phyloP scores from a whole-genome alignment of 2,797 vertebrate genomes.

The Fratercula arctica region DNA sequence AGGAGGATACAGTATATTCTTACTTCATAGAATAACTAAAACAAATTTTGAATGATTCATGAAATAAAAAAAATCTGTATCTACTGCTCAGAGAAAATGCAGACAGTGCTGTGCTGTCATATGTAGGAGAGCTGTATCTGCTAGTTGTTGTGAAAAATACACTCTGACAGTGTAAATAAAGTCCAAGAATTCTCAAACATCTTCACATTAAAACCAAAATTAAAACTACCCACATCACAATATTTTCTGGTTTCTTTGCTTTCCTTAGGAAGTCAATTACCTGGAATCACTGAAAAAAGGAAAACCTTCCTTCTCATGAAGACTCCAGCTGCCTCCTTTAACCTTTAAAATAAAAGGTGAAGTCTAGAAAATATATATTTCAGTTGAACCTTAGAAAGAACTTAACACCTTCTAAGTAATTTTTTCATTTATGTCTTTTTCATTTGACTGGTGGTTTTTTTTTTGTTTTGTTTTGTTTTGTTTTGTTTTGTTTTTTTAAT shows the following conservation, averaged over 20 bases:
- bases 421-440: background rate
- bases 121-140: background rate
- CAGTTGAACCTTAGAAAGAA: background rate
- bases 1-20: background rate
- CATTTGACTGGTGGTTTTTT: background rate
- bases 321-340: background rate
- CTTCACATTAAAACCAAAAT: background rate
- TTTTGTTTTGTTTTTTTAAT: background rate
- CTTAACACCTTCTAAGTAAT: background rate
- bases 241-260: background rate
- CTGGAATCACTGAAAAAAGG: background rate
- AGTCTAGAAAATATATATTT: background rate
- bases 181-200: background rate
- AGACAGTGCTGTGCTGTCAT: background rate
- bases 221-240: background rate
- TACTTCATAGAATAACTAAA: background rate
- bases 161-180: background rate
- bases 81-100: background rate
- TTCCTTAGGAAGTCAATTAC: background rate
- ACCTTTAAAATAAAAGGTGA: background rate
- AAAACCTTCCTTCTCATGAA: background rate
- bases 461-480: too few species aligned
- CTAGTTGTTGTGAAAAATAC: background rate
- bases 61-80: background rate
- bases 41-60: background rate